Evolutionary conservation across 2,113 vertebrate species (phyloP).

Genomic region (Microcebus murinus): DNA sequence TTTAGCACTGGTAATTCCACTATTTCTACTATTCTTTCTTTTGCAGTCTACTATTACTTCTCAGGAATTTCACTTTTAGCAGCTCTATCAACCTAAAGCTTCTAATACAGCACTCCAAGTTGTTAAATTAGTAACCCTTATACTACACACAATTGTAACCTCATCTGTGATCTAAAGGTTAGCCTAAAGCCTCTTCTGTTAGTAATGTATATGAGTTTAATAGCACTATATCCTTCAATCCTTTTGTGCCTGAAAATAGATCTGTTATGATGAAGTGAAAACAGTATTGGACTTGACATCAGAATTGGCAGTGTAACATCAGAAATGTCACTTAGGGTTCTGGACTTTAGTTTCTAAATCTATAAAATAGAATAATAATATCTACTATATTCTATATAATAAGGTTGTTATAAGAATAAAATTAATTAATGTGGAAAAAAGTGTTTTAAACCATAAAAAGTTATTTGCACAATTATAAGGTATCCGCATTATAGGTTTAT

Average conservation of each 20-base stretch:
- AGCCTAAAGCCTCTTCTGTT: background rate
- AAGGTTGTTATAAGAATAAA: background rate
- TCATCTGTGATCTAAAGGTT: background rate
- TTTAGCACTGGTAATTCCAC: background rate
- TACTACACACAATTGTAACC: conserved; percentile 25
- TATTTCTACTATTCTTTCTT: background rate
- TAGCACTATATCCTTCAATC: background rate
- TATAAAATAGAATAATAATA: background rate
- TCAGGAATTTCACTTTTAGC: background rate
- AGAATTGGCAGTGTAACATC: background rate
- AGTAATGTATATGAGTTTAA: background rate
- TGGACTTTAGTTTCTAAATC: conserved; percentile 23
- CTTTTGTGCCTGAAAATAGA: background rate
- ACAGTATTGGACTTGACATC: conserved; percentile 14
- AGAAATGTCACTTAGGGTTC: background rate
- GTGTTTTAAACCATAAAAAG: conserved; percentile 12
- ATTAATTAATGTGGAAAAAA: background rate
- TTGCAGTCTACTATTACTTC: background rate
- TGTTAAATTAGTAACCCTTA: background rate
- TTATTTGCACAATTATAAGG: background rate
- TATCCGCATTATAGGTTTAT: conserved; percentile 16
- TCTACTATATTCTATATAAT: background rate
- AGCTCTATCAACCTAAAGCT: background rate
- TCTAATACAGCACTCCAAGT: background rate
- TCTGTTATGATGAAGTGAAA: background rate